Base-by-base conservation (phyloP, 2,797 vertebrate species). In the Smutsia temminckii region DNA sequence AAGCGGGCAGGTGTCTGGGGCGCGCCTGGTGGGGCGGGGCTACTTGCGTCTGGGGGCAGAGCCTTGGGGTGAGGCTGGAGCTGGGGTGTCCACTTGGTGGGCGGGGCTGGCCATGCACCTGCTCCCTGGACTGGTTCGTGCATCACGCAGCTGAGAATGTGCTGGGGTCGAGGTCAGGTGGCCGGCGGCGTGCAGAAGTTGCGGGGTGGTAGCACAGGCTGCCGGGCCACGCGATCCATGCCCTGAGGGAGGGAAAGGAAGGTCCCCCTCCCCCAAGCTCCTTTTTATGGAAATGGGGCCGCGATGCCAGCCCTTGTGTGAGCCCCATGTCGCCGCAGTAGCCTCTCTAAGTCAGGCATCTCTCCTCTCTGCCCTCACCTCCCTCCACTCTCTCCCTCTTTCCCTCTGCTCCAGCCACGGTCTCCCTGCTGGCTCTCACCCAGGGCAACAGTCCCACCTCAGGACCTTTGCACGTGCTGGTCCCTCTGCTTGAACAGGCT, bases 181-280 rank as follows among this genome's bases (percentile, higher is more conserved):
- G 98, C 98, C 98, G 98, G 98, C 51, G 99, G 97, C 55, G 98
- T 5, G 40, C 40, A 40, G 40, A 5, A 40, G 40, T 5, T 40
- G 40, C 40, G 40, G 3, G 98, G 1, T 98, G 98, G 93, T 99
- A 98, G 95, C 98, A 96, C 95, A 97, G 51, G 40, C 95, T 96
- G 37, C 96, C 13, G 96, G 2, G 98, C 98, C 71, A 97, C 96
- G 8, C 96, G 91, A 90, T 98, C 98, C 84, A 98, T 97, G 89
- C 98, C 98, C 98, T 99, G 95, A 93, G 96, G 5, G 25, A 46
- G 21, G 34, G 12, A 11, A 80, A n/a, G 6, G 13, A 29, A 6
- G 51, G 72, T 40, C 40, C 46, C 46, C 0, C n/a, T 2, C 18
- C 25, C 21, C 57, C 14, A 17, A 42, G 68, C 9, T 40, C 42